These are phyloP conservation scores for Rhea pennata DNA, from an alignment of 2,113 vertebrate species.

Conservation along the genomic window DNA sequence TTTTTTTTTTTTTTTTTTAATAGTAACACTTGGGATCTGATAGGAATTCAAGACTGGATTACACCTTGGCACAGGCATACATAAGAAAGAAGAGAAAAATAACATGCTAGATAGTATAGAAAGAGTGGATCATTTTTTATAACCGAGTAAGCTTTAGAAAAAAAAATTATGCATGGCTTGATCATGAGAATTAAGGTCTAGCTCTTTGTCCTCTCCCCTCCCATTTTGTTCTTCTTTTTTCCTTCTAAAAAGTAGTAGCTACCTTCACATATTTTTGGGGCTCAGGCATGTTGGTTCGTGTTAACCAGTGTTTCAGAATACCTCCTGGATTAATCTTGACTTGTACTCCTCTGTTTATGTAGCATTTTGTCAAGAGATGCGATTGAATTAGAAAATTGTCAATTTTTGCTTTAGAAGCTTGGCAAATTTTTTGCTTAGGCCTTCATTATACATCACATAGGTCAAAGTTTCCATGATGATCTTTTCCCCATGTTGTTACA, in stretches of 20 bases:
- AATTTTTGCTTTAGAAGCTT: background rate
- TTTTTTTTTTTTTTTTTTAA: background rate
- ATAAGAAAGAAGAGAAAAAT: background rate
- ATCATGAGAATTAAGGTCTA: background rate
- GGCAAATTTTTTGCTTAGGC: background rate
- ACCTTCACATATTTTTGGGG: background rate
- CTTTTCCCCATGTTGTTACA: background rate
- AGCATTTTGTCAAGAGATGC: background rate
- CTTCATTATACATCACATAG: background rate
- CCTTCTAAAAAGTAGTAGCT: background rate
- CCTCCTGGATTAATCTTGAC: background rate
- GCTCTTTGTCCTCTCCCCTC: background rate
- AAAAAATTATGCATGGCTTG: background rate
- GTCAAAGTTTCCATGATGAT: background rate
- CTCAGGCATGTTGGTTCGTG: background rate
- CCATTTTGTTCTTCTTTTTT: background rate
- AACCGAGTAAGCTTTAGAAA: background rate
- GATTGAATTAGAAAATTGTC: background rate
- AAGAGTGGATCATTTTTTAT: background rate
- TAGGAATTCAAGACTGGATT: background rate
- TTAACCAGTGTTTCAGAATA: background rate
- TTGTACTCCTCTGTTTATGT: background rate
- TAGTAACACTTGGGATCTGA: background rate
- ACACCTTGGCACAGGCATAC: fast-evolving
- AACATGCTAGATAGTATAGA: background rate